Evolutionary conservation across 2,797 vertebrate species (phyloP).

Genomic region (Cuniculus paca): DNA sequence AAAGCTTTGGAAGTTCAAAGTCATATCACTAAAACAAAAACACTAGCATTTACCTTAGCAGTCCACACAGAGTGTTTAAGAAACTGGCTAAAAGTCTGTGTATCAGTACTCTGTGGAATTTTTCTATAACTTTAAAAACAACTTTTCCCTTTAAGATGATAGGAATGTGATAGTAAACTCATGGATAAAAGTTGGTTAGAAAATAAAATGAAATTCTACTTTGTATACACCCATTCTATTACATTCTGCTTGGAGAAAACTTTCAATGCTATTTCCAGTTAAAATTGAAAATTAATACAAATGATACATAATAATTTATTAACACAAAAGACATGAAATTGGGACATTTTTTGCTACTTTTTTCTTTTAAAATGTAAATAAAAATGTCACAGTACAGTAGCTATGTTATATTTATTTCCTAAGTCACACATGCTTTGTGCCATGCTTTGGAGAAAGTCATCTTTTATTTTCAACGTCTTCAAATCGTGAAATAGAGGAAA

Average conservation of each 20-base stretch:
- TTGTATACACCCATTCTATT: neutral
- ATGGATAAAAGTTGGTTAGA: neutral
- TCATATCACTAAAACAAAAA: neutral
- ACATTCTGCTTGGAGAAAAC: neutral
- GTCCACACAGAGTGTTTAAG: neutral
- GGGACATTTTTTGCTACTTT: neutral
- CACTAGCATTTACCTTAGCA: neutral
- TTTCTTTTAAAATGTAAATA: neutral
- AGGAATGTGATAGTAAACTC: neutral
- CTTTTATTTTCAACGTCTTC: neutral
- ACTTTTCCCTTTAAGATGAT: neutral
- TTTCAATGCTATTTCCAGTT: neutral
- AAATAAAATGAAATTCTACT: neutral
- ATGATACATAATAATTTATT: neutral
- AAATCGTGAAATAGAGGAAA: neutral
- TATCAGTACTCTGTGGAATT: neutral
- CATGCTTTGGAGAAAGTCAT: neutral
- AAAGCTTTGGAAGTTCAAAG: neutral
- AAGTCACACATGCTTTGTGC: neutral
- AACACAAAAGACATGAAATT: neutral
- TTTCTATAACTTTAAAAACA: neutral
- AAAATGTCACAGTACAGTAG: neutral
- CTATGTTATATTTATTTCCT: neutral
- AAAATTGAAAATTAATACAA: neutral
- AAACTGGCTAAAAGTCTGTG: neutral